Evolutionary conservation across 2,888 invertebrate genomes (phyloP), one percentile per base, ranked within the genome.

Genomic region (Aleiodes leptofemur): DNA sequence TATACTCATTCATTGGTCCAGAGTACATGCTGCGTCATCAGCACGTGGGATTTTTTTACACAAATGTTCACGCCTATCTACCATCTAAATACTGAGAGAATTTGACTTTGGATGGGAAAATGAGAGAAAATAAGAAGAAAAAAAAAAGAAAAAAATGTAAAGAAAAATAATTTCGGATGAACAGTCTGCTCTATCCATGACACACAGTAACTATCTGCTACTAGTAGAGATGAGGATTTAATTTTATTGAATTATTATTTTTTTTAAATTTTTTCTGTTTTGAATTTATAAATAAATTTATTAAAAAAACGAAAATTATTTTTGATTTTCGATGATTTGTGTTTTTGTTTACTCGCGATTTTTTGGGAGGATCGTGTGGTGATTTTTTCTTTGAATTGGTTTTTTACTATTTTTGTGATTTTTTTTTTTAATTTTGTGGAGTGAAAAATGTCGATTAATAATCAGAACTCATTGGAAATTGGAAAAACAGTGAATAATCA

Each of bases 21-120:
- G 34, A n/a, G n/a, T 11, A 4, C 50, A 66, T 59, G 74, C 82
- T 84, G 85, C 87, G 87, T 85, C 76, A 79, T 72, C 77, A 83
- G 84, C 87, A 85, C 85, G 86, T 85, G 86, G 86, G 82, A 82
- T 82, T 83, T 83, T 80, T 66, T 38, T 16, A 2, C 16, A 14
- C 16, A 14, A 11, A 43, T 53, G 81, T 83, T 77, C 77, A 84
- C 86, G 86, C 87, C 86, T 85, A 76, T 80, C 80, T 69, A 43
- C 43, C 43, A 9, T 43, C 51, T 50, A 16, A 5, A 38, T 43
- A 57, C 77, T 43, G 8, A 80, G 77, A 83, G 84, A 85, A 85
- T 84, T 85, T 84, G 76, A 82, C 82, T 76, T 82, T 77, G 77
- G 79, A 55, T 79, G 84, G 82, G 82, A 82, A 84, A 81, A 85